These are phyloP conservation scores for Dasyornis broadbenti DNA, from an alignment of 2,113 vertebrate genomes.

Conservation along the genomic window DNA sequence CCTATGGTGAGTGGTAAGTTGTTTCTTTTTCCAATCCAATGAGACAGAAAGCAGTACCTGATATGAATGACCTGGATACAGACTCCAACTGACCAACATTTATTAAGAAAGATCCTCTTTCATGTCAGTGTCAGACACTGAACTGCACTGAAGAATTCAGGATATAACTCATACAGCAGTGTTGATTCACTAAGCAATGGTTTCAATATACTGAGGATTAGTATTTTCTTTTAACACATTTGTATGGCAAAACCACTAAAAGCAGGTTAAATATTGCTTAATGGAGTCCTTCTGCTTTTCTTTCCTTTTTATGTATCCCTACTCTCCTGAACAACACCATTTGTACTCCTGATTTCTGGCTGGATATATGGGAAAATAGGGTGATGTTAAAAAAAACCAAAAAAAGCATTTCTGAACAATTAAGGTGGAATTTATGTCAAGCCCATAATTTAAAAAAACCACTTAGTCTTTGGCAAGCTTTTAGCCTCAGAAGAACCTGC, in stretches of 20 bases:
- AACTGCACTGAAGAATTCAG: not conserved
- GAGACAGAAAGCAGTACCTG: not conserved
- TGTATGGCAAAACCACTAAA: not conserved
- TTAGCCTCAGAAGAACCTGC: not conserved
- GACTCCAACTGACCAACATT: slow-evolving; percentile 2
- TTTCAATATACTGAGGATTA: not conserved
- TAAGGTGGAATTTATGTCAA: not conserved
- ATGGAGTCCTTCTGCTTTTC: not conserved
- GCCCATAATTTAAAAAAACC: not conserved
- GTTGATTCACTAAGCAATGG: not conserved
- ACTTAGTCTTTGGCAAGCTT: not conserved
- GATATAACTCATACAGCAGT: not conserved
- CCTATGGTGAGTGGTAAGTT: not conserved
- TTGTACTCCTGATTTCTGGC: not conserved
- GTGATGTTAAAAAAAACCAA: not conserved
- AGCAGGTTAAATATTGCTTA: not conserved
- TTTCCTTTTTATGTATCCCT: not conserved
- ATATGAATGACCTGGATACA: slow-evolving; percentile 40
- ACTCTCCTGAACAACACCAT: not conserved
- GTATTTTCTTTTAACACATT: not conserved
- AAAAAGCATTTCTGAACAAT: not conserved
- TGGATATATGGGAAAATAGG: not conserved
- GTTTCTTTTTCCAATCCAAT: slow-evolving; percentile 4
- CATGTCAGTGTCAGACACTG: not conserved
- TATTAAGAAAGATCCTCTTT: slow-evolving; percentile 22